Evolutionary conservation across 2,113 vertebrate species (phyloP).

Genomic region (Nipponia nippon): DNA sequence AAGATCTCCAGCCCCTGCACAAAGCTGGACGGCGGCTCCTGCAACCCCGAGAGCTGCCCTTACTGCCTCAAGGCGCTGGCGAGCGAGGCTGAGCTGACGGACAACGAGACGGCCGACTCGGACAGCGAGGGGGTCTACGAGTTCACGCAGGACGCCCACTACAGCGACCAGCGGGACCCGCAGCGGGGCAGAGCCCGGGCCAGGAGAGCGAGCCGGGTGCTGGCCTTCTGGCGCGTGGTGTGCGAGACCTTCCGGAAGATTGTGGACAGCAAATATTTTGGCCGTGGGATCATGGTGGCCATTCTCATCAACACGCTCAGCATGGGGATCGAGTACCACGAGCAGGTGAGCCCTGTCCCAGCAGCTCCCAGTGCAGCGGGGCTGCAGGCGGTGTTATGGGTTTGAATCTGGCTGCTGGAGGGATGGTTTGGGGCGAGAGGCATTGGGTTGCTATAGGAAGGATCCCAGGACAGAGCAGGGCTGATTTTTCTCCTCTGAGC

Average conservation of each 20-base stretch:
- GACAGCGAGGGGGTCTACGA: conserved; percentile 93
- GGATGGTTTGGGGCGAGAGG: background rate
- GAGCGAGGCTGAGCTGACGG: conserved; percentile 74
- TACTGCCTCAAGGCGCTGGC: conserved; percentile 82
- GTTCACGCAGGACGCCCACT: conserved; percentile 89
- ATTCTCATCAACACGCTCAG: conserved; percentile 98
- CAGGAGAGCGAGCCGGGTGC: conserved; percentile 56
- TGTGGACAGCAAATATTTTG: conserved; percentile 98
- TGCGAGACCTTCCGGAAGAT: conserved; percentile 95
- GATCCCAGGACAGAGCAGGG: background rate
- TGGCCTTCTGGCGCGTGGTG: conserved; percentile 89
- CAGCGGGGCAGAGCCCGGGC: conserved; percentile 66
- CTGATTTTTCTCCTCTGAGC: background rate
- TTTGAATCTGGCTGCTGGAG: rapidly evolving
- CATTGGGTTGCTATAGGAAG: background rate
- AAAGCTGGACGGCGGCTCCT: conserved; percentile 79
- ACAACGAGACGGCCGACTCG: conserved; percentile 82
- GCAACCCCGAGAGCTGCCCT: conserved; percentile 86
- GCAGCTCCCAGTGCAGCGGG: rapidly evolving
- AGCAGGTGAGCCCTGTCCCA: conserved; percentile 80
- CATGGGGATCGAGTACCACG: conserved; percentile 98
- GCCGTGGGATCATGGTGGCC: conserved; percentile 97
- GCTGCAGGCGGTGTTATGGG: rapidly evolving
- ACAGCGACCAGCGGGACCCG: conserved; percentile 80
- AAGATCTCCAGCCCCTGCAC: conserved; percentile 83